Evolutionary conservation across 2,113 vertebrate genomes (phyloP).

Genomic region (Parotia lawesii): DNA sequence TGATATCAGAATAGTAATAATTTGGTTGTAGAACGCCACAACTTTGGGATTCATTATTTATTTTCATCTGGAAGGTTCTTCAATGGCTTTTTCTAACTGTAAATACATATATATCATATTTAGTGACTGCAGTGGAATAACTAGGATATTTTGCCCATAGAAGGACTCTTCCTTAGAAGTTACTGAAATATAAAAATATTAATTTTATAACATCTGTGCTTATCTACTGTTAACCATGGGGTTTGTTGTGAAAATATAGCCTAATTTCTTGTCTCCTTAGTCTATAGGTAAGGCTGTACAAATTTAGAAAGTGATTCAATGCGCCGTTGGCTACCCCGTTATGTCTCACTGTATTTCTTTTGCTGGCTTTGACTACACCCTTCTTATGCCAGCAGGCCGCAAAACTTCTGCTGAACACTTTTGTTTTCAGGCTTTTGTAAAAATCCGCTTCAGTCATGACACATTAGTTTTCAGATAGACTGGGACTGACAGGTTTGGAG

Average conservation of each 20-base stretch:
- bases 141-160: not conserved
- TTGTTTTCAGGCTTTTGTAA: not conserved
- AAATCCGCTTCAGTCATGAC: not conserved
- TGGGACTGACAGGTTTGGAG: not conserved
- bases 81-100: not conserved
- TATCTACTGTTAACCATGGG: not conserved
- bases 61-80: not conserved
- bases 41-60: not conserved
- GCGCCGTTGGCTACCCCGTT: not conserved
- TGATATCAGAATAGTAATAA: not conserved
- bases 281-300: not conserved
- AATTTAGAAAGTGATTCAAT: not conserved
- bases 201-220: not conserved
- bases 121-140: not conserved
- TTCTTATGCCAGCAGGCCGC: not conserved
- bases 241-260: not conserved
- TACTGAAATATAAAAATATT: not conserved
- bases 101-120: not conserved
- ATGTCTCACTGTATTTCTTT: not conserved
- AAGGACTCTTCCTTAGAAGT: not conserved
- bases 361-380: not conserved
- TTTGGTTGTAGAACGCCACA: not conserved
- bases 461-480: not conserved
- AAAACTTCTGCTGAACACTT: not conserved
- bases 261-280: not conserved